Conservation (phyloP, 2,888 invertebrate species). For the Nysson spinosus region DNA sequence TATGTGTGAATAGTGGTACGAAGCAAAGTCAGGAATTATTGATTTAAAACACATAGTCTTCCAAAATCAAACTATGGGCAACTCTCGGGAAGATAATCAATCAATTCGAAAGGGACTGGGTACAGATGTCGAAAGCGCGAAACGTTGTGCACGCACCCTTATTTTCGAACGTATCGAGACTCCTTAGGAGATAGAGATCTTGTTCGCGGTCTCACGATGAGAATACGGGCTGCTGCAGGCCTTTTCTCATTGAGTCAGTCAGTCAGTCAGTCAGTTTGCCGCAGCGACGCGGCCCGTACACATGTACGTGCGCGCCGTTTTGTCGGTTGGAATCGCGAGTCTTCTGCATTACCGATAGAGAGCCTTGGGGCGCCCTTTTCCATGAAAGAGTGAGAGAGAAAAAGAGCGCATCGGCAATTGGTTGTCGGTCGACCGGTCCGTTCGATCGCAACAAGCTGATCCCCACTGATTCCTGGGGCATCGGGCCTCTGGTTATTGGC, state of each 20-base stretch:
- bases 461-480: slow-evolving; percentile 23
- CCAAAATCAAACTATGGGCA: neutral
- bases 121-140: slow-evolving; percentile 7
- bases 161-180: slow-evolving; percentile 58
- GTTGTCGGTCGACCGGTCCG: slow-evolving; percentile 41
- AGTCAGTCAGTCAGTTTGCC: slow-evolving; percentile 73
- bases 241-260: slow-evolving; percentile 74
- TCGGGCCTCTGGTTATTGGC: slow-evolving; percentile 26
- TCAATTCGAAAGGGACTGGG: too few relatives aligned
- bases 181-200: slow-evolving; percentile 68
- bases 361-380: too few relatives aligned
- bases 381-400: slow-evolving; percentile 35
- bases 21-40: too few relatives aligned
- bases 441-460: slow-evolving; percentile 25
- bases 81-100: neutral
- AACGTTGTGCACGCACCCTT: slow-evolving; percentile 69
- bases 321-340: neutral
- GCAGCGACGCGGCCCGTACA: slow-evolving; percentile 67
- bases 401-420: slow-evolving; percentile 31
- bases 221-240: slow-evolving; percentile 55
- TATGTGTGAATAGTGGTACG: too few relatives aligned
- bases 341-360: too few relatives aligned
- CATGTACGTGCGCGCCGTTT: slow-evolving; percentile 30
- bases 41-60: too few relatives aligned
- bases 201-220: slow-evolving; percentile 56